Base-by-base conservation (phyloP, 1,140 invertebrate species). In the Pogonognathellus flavescens region DNA sequence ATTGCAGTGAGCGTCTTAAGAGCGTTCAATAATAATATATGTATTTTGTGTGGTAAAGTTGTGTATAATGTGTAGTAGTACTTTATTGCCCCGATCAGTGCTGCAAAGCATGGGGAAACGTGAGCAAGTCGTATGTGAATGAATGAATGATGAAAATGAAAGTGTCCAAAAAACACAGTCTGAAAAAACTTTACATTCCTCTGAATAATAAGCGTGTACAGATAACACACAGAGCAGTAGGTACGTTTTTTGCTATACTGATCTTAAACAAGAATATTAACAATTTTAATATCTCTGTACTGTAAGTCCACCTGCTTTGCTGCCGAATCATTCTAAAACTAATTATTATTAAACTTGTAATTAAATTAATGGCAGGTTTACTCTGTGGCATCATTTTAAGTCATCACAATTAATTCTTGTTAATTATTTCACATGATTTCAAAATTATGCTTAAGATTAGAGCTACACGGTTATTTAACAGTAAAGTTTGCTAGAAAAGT, bases 161-260 rank as follows among this genome's bases (percentile, higher is more conserved):
- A 41, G 31, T 41, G 31, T 41, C 31, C 31, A 41, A 41, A n/a
- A 41, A 3, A 41, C 31, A 76, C 70, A 76, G 70, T 76, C 70
- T 76, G 70, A 76, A 18, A 76, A 49, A 76, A 76, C 70, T 76
- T 50, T 76, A 76, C 5, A n/a, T 76, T 50, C 31, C 53, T 14
- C 53, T 14, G 11, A 57, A 13, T 14, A 13, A 3, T 57, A 57
- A 13, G n/a, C 9, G n/a, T n/a, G n/a, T 57, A 57, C 53, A 57
- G 11, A 4, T n/a, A 57, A 57, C 53, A 57, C 53, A 57, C 2
- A 57, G 53, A 57, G 11, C 11, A 14, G n/a, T n/a, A 57, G 2
- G 10, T n/a, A n/a, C n/a, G 11, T 14, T 57, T 14, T n/a, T 14
- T 57, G n/a, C 53, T 14, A 57, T 57, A 10, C 53, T 14, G 11